Percentiles rank a stretch among this genome's conserved stretches.
Evolutionary conservation across 2,888 invertebrate genomes (phyloP).

Genomic region (Himalopsyche anomala): DNA sequence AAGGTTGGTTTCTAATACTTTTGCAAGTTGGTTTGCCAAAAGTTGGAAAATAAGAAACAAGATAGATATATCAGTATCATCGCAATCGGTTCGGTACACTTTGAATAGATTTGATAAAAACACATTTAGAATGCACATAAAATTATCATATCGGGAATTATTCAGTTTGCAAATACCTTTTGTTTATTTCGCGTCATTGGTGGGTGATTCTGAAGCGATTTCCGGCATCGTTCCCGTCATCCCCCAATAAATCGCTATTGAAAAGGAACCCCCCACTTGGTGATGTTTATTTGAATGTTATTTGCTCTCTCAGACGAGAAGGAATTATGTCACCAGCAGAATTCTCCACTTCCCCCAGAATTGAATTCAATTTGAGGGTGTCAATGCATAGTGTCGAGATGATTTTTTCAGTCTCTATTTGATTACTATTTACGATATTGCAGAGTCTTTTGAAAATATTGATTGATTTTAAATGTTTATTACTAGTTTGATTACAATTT

Average conservation of each 20-base stretch:
- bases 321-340: slow-evolving; percentile 57
- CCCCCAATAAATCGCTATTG: slow-evolving; percentile 40
- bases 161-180: slow-evolving; percentile 18
- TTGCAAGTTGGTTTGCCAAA: no score
- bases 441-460: no score
- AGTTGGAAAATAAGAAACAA: no score
- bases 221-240: slow-evolving; percentile 44
- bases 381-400: not conserved
- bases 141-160: slow-evolving; percentile 20
- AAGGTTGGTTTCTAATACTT: no score
- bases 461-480: no score
- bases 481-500: no score
- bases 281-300: slow-evolving; percentile 58
- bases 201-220: slow-evolving; percentile 54
- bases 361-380: slow-evolving; percentile 36
- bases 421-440: not conserved
- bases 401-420: not conserved
- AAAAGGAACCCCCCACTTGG: slow-evolving; percentile 16
- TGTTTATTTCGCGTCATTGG: slow-evolving; percentile 48
- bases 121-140: not conserved
- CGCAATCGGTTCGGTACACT: no score
- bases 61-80: no score
- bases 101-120: no score
- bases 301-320: slow-evolving; percentile 50
- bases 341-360: slow-evolving; percentile 16